These are phyloP conservation scores for Pangasius krempfi DNA, from an alignment of 2,797 vertebrate genomes.

Conservation along the genomic window DNA sequence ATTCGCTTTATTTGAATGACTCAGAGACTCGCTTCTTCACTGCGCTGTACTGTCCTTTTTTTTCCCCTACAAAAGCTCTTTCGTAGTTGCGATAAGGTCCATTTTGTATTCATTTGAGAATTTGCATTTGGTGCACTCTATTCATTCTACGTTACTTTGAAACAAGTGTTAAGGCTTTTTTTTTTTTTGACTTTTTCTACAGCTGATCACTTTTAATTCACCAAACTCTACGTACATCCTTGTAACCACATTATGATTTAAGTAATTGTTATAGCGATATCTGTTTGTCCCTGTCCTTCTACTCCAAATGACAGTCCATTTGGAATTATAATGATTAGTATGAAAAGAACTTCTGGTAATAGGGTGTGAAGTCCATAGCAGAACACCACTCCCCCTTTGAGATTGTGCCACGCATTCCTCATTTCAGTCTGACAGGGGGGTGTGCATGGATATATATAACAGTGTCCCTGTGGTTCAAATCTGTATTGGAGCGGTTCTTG, in stretches of 20 bases:
- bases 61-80: neutral
- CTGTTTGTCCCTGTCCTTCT: neutral
- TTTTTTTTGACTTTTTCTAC: neutral
- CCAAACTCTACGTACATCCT: neutral
- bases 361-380: no score
- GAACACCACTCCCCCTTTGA: neutral
- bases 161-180: neutral
- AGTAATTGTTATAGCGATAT: slow-evolving; percentile 9
- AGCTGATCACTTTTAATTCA: neutral
- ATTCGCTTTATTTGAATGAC: neutral
- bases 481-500: neutral
- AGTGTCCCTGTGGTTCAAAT: neutral
- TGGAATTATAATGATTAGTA: slow-evolving; percentile 4
- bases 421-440: slow-evolving; percentile 17
- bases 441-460: neutral
- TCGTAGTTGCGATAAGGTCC: slow-evolving; percentile 12
- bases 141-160: neutral
- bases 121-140: neutral
- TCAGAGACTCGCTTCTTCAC: neutral
- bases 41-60: neutral
- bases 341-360: neutral
- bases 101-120: slow-evolving; percentile 26
- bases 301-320: neutral
- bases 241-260: neutral
- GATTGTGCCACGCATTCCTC: neutral